These are phyloP conservation scores for Astropecten irregularis DNA, from an alignment of 53 echinoderm and acorn worm species.

Conservation along the genomic window DNA sequence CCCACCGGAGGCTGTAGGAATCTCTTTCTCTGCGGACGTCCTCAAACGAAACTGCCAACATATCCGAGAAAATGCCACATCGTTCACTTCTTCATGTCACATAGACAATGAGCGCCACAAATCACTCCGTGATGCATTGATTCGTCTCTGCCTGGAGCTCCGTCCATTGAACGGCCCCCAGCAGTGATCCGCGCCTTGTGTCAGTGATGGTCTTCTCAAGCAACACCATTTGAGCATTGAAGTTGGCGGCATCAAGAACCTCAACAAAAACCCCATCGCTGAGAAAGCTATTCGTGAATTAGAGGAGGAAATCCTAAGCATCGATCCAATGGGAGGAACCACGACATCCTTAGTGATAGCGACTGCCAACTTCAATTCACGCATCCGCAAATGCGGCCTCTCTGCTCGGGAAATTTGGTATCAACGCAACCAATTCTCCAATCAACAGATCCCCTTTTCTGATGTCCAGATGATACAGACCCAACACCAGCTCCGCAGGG, in stretches of 20 bases:
- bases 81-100: conserved; percentile 64
- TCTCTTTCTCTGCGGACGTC: conserved; percentile 67
- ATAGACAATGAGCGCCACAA: conserved; percentile 52
- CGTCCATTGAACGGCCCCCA: conserved; percentile 55
- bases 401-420: no score
- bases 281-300: conserved; percentile 73
- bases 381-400: no score
- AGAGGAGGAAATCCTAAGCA: conserved; percentile 62
- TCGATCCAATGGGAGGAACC: conserved; percentile 43
- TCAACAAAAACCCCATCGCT: conserved; percentile 75
- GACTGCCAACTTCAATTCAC: no score
- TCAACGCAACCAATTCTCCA: no score
- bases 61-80: conserved; percentile 61
- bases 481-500: no score
- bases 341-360: no score
- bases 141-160: conserved; percentile 55
- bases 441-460: no score
- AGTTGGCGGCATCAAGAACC: conserved; percentile 52
- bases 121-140: conserved; percentile 61
- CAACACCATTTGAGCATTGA: conserved; percentile 14
- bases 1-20: conserved; percentile 63
- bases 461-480: no score
- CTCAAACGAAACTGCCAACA: conserved; percentile 51
- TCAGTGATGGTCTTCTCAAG: background rate
- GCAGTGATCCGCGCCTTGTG: conserved; percentile 42